Evolutionary conservation across 2,888 invertebrate species (phyloP), one percentile per base, ranked within the genome.

Genomic region (Xanthia togata): DNA sequence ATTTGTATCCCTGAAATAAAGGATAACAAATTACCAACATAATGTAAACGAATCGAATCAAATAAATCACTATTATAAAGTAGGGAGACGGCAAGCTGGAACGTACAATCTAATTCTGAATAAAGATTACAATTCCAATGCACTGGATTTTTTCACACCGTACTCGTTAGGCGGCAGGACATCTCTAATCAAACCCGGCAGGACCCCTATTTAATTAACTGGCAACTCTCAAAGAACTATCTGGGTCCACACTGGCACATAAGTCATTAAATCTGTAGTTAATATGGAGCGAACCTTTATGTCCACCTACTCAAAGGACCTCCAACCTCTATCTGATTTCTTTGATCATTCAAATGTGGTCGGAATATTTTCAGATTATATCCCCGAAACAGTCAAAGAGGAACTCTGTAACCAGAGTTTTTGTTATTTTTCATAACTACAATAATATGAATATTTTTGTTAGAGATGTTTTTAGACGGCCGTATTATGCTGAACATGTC

Each of bases 281-380:
- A 41, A 67, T 47, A 55, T 55, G 35, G 47, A 11, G 20, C 14
- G 50, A 75, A 70, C 64, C 75, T 62, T 65, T 67, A 38, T 31
- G 63, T 31, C 41, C 44, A 57, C 55, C 26, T 31, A 60, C 59
- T 63, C 73, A 85, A 87, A 87, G 65, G 67, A 59, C 44, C 59
- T n/a, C 17, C 23, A 53, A 65, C 35, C 53, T 50, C 50, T 72
- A 81, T 81, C 67, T 63, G 60, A 73, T 73, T 65, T 76, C 88
- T 89, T 91, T 91, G 88, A 90, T 91, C 87, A 76, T 79, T 85
- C 79, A 81, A 74, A 84, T 88, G 69, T 82, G 73, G 75, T 47
- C 67, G 64, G 75, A 77, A 83, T 82, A 86, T 82, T 80, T 81
- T 80, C 72, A 74, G 57, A 79, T 53, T 72, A 73, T 80, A 70